phyloP scores from a whole-genome alignment of 2,113 vertebrate species.

The Hemiprocne comata region DNA sequence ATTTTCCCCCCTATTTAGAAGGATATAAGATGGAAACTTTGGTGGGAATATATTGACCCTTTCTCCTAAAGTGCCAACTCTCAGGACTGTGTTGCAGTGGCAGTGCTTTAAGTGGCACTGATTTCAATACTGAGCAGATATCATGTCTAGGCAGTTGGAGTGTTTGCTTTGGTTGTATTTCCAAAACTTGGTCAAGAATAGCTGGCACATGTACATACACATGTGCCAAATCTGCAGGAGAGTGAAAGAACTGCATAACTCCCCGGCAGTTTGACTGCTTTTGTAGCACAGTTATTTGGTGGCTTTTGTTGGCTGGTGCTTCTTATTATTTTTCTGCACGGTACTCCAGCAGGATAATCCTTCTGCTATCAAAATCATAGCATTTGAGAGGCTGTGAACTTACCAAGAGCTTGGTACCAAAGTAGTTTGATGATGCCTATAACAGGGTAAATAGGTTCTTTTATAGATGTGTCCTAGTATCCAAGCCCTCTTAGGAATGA shows the following conservation, averaged over 20 bases:
- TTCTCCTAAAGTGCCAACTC: not conserved
- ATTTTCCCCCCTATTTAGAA: not conserved
- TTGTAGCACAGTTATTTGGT: not conserved
- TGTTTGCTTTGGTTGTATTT: conserved; percentile 26
- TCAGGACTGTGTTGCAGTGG: not conserved
- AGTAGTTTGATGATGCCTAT: not conserved
- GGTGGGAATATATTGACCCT: not conserved
- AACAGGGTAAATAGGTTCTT: not conserved
- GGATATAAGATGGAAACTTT: not conserved
- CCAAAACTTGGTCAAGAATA: not conserved
- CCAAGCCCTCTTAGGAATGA: not conserved
- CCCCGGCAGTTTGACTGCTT: conserved; percentile 18
- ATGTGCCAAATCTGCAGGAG: not conserved
- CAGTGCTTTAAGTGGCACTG: not conserved
- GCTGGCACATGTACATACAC: not conserved
- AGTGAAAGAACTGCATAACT: not conserved
- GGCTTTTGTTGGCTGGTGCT: not conserved
- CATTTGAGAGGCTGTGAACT: not conserved
- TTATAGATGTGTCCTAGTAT: not conserved
- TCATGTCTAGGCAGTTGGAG: not conserved
- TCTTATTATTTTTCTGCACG: not conserved
- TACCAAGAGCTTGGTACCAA: not conserved
- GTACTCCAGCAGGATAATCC: not conserved
- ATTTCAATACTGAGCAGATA: not conserved
- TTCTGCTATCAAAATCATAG: not conserved